Percentiles rank a stretch among this genome's conserved stretches.
Evolutionary conservation across 2,113 vertebrate genomes (phyloP).

Genomic region (Stercorarius parasiticus): DNA sequence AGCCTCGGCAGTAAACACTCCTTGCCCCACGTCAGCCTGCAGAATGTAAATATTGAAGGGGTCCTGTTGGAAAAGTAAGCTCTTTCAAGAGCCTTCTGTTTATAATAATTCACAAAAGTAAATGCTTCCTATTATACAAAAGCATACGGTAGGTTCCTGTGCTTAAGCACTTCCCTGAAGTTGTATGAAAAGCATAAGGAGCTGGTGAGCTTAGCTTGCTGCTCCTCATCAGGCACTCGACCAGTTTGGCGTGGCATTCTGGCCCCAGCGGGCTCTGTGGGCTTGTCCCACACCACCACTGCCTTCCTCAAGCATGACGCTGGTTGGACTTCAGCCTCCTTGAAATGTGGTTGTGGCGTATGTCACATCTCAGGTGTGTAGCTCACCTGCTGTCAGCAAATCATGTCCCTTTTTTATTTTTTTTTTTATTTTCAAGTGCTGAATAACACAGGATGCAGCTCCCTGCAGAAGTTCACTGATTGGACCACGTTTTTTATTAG

Average conservation of each 20-base stretch:
- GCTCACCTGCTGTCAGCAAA: background rate
- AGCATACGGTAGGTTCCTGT: background rate
- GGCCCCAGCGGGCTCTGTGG: background rate
- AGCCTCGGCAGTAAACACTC: background rate
- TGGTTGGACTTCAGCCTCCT: background rate
- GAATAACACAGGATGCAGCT: background rate
- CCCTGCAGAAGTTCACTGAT: background rate
- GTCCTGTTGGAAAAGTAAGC: slow-evolving; percentile 24
- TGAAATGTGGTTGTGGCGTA: background rate
- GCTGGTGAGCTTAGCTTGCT: background rate
- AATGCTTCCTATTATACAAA: slow-evolving; percentile 27
- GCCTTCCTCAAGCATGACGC: background rate
- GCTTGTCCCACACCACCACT: background rate
- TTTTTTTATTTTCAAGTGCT: background rate
- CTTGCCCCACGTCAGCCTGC: background rate
- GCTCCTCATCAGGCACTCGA: background rate
- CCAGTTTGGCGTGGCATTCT: background rate
- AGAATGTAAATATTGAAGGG: slow-evolving; percentile 65
- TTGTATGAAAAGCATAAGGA: background rate
- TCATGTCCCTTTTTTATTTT: too few relatives aligned
- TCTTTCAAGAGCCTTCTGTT: slow-evolving; percentile 64
- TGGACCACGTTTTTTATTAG: background rate
- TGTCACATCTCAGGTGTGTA: background rate
- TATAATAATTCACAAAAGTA: slow-evolving; percentile 49
- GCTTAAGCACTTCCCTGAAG: background rate